phyloP scores from a whole-genome alignment of 2,888 invertebrate species.

The Drosophila paucipuncta region DNA sequence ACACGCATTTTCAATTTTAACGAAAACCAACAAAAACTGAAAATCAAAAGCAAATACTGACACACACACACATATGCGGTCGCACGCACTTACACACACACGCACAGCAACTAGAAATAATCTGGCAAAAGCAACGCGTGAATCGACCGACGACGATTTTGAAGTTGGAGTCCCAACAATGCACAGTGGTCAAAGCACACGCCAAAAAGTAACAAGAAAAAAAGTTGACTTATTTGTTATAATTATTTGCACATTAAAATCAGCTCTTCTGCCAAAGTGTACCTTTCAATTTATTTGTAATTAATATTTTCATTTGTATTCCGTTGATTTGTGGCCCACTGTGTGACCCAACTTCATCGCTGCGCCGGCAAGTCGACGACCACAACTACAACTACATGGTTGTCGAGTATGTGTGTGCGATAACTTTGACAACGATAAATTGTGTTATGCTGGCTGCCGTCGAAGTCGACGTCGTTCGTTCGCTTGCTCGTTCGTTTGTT shows the following conservation, averaged over 20 bases:
- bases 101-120: constrained; percentile 51
- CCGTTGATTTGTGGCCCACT: constrained; percentile 8
- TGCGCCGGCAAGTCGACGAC: constrained; percentile 37
- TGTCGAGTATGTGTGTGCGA: constrained; percentile 39
- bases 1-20: constrained; percentile 57
- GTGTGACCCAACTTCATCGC: constrained; percentile 26
- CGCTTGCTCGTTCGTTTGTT: constrained; percentile 15
- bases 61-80: constrained; percentile 2
- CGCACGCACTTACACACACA: constrained; percentile 4
- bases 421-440: constrained; percentile 72
- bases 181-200: constrained; percentile 36
- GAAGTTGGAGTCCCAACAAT: constrained; percentile 33
- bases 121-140: constrained; percentile 54
- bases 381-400: constrained; percentile 39
- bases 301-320: not conserved
- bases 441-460: constrained; percentile 54
- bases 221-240: not conserved
- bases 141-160: constrained; percentile 44
- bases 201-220: not conserved
- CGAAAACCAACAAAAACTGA: constrained; percentile 24
- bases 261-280: not conserved
- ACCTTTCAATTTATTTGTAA: not conserved
- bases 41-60: constrained; percentile 41
- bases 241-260: not conserved
- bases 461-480: constrained; percentile 25